A percentile compares a stretch with the other conserved stretches of the same genome.
These are phyloP conservation scores for Drosophila percnosoma DNA, from an alignment of 2,888 invertebrate species.

Conservation along the genomic window DNA sequence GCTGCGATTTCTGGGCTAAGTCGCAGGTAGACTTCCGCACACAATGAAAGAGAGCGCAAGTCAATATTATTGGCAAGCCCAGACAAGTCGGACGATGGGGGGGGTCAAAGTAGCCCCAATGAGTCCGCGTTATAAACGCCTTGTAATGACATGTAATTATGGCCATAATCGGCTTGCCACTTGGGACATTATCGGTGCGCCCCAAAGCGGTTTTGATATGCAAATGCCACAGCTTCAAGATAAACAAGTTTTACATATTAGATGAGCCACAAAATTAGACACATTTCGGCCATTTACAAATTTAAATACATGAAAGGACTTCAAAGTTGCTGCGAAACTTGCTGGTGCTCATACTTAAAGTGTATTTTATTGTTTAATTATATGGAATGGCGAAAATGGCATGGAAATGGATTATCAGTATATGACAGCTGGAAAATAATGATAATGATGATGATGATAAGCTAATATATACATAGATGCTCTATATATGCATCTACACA, in stretches of 20 bases:
- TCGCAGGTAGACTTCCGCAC: slow-evolving; percentile 75
- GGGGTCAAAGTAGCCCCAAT: slow-evolving; percentile 8
- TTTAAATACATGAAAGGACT: neutral
- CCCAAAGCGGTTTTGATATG: slow-evolving; percentile 74
- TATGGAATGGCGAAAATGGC: slow-evolving; percentile 1
- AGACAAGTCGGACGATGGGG: neutral
- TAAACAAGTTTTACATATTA: slow-evolving; percentile 22
- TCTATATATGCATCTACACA: neutral
- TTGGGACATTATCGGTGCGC: slow-evolving; percentile 57
- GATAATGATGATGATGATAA: neutral
- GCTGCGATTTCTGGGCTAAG: slow-evolving; percentile 74
- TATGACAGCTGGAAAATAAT: neutral
- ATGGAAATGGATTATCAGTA: neutral
- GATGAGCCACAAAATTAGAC: slow-evolving; percentile 1
- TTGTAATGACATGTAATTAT: slow-evolving; percentile 83
- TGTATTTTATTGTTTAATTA: too few species aligned
- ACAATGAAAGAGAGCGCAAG: slow-evolving; percentile 57
- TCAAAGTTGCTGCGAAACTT: neutral
- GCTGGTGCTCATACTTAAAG: neutral
- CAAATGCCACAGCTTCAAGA: slow-evolving; percentile 54
- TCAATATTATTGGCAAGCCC: slow-evolving; percentile 66
- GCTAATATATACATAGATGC: neutral
- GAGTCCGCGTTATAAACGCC: slow-evolving; percentile 71
- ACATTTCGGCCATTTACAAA: neutral
- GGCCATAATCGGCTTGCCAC: slow-evolving; percentile 83